These are phyloP conservation scores for Alexandromys fortis DNA, from an alignment of 2,113 vertebrate genomes.

Conservation along the genomic window DNA sequence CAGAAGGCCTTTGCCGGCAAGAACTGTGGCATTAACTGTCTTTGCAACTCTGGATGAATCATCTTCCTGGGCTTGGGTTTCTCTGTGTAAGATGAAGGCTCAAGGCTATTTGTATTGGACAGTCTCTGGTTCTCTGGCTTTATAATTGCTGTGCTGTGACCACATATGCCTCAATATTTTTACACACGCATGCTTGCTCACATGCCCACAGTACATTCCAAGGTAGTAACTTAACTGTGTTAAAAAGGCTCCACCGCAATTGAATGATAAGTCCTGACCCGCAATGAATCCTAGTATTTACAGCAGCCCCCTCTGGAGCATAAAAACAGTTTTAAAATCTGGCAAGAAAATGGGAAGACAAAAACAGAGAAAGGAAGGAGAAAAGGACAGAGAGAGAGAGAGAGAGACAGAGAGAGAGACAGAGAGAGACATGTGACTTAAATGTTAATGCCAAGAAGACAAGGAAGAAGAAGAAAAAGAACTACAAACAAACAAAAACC, in stretches of 20 bases:
- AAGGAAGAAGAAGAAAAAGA: background rate
- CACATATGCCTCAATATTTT: background rate
- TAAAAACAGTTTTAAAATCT: slow-evolving; percentile 52
- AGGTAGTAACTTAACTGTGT: background rate
- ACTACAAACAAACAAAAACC: background rate
- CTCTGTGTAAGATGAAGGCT: slow-evolving; percentile 7
- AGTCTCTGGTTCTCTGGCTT: slow-evolving; percentile 22
- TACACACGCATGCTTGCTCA: too few species aligned
- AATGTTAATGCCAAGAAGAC: background rate
- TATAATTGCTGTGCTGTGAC: slow-evolving; percentile 6
- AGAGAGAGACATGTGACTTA: background rate
- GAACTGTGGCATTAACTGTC: background rate
- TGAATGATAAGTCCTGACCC: background rate
- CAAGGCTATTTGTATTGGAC: background rate
- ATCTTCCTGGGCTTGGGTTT: background rate
- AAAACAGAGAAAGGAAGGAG: background rate
- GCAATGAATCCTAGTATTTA: slow-evolving; percentile 40
- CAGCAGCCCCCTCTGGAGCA: slow-evolving; percentile 11
- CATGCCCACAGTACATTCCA: background rate
- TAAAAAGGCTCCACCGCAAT: background rate
- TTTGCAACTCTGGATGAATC: background rate
- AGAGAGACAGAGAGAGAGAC: background rate
- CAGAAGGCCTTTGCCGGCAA: background rate
- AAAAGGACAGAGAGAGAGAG: background rate
- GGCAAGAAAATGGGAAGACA: background rate